Conservation (phyloP, 2,888 invertebrate species). For the Agrotis clavis region DNA sequence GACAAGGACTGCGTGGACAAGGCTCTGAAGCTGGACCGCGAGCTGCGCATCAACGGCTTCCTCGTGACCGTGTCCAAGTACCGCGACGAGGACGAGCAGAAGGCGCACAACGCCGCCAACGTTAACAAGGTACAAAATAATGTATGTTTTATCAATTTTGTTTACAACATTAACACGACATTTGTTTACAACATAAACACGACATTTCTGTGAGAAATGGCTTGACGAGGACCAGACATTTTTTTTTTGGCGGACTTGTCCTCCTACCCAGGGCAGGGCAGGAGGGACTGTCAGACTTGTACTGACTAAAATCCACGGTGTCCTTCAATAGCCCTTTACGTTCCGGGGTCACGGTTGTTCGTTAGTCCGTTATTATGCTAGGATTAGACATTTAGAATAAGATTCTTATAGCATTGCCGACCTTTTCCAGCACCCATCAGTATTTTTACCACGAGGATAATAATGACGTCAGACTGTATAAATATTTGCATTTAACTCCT, state of each 20-base stretch:
- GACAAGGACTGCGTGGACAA: conserved; percentile 86
- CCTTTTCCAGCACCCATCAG: not conserved
- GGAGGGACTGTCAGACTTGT: no score
- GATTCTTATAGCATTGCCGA: not conserved
- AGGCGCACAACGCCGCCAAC: conserved; percentile 83
- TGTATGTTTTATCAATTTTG: conserved; percentile 19
- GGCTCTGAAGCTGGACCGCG: conserved; percentile 88
- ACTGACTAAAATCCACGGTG: no score
- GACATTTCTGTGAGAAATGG: not conserved
- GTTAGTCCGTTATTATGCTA: no score
- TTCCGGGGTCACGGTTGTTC: no score
- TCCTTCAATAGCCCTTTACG: no score
- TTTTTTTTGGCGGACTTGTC: no score
- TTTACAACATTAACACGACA: no score
- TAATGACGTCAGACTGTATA: not conserved
- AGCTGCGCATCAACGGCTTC: conserved; percentile 90
- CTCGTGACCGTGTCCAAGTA: conserved; percentile 89
- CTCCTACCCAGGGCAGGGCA: no score
- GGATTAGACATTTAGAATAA: not conserved
- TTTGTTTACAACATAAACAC: no score
- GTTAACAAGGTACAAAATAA: conserved; percentile 78
- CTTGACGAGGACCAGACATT: no score
- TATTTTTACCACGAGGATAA: not conserved
- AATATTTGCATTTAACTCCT: not conserved
- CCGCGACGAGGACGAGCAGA: conserved; percentile 89